Conservation (phyloP, 1,140 invertebrate species). For the Cotesia typhae region DNA sequence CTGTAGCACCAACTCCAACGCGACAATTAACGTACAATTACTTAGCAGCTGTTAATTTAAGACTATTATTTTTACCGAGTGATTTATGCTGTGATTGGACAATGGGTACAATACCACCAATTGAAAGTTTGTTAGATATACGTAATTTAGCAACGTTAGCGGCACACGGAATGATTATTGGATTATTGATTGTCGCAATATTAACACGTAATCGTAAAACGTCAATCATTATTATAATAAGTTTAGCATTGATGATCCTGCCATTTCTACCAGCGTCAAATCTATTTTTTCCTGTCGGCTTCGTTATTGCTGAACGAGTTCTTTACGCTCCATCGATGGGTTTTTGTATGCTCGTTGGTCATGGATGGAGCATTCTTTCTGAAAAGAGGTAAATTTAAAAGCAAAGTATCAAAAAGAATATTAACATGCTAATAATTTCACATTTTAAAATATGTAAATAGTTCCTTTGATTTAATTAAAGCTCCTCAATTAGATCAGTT, state of each 20-base stretch:
- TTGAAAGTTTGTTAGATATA: conserved; percentile 80
- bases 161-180: conserved; percentile 73
- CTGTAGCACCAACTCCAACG: conserved; percentile 77
- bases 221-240: conserved; percentile 84
- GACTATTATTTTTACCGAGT: conserved; percentile 88
- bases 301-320: conserved; percentile 95
- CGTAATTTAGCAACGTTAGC: conserved; percentile 86
- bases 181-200: conserved; percentile 74
- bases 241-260: conserved; percentile 84
- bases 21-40: conserved; percentile 95
- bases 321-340: conserved; percentile 98
- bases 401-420: not conserved
- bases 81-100: conserved; percentile 98
- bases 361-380: conserved; percentile 72
- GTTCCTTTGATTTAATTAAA: not conserved
- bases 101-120: conserved; percentile 93
- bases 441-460: not conserved
- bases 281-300: conserved; percentile 96
- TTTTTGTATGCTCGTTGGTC: conserved; percentile 91
- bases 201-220: conserved; percentile 72
- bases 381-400: conserved; percentile 59
- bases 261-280: conserved; percentile 97
- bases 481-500: too few species aligned
- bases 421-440: not conserved
- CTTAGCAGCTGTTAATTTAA: conserved; percentile 88